Conservation (phyloP, 2,113 vertebrate species). For the Oryctolagus cuniculus region DNA sequence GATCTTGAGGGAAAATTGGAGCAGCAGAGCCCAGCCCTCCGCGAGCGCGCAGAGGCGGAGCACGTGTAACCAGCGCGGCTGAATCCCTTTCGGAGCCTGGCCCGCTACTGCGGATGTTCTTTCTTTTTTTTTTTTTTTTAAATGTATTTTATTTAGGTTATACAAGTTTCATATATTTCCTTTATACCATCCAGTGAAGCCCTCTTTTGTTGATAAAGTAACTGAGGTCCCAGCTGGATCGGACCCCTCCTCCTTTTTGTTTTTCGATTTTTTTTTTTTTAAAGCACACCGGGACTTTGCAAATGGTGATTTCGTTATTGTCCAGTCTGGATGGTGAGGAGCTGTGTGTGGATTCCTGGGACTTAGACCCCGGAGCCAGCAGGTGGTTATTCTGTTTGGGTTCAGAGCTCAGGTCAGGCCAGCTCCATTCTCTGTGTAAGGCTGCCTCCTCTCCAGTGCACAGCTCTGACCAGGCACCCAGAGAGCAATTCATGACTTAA, state of each 20-base stretch:
- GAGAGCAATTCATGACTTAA: background rate
- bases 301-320: background rate
- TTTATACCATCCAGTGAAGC: too few species aligned
- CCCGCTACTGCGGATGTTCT: fast-evolving
- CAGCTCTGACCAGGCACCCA: background rate
- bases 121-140: too few species aligned
- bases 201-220: too few species aligned
- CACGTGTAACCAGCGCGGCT: background rate
- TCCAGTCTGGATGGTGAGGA: background rate
- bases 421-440: fast-evolving
- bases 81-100: background rate
- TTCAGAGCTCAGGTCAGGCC: background rate
- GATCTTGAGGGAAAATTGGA: background rate
- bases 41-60: fast-evolving
- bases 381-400: too few species aligned
- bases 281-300: background rate
- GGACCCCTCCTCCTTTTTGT: background rate
- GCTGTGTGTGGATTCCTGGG: background rate
- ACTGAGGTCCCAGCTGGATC: background rate
- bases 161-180: too few species aligned
- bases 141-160: too few species aligned
- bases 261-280: background rate
- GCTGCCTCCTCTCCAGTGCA: background rate
- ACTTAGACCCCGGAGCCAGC: background rate
- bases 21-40: background rate